Evolutionary conservation across 2,888 invertebrate species (phyloP), one percentile per base, ranked within the genome.

Genomic region (Drosophila lutescens): DNA sequence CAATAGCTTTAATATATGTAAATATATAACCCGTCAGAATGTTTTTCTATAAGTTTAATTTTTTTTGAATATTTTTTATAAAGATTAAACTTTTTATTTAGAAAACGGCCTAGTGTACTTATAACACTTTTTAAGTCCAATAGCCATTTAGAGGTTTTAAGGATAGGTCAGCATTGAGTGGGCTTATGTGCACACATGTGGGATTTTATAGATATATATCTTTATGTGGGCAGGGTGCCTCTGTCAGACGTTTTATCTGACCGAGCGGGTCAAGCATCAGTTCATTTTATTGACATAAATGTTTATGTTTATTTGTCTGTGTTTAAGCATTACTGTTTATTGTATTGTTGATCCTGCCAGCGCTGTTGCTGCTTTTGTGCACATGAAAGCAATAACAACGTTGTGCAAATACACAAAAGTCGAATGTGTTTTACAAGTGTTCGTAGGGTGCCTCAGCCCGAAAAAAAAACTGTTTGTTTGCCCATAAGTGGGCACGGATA

Each of bases 201-300:
- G 34, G 17, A 13, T 20, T 34, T 13, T 20, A 34, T 8, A 49
- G 49, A 49, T 34, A 34, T 2, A 12, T 17, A 49, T 49, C 49
- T 34, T 34, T 34, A 34, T 57, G 15, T 26, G 23, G 34, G 23
- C 26, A 51, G 50, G 44, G 41, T 47, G 46, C 15, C 32, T 26
- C 40, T 57, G 38, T 43, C 69, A 73, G 63, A 78, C 81, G 55
- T 70, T 79, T 80, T 83, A 84, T 83, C 82, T 80, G 80, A 77
- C 80, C 85, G 55, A 67, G 26, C 74, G 69, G 80, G 82, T 84
- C 85, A 83, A 84, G 82, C 82, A 79, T 83, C 82, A 84, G 85
- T 84, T 83, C 80, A 84, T 84, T 82, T 80, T 77, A 83, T 83
- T 83, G 85, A 84, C 85, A 83, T 82, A 80, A 84, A 84, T 80